phyloP scores from a whole-genome alignment of 2,797 vertebrate genomes.

The Rhinoraja longicauda region DNA sequence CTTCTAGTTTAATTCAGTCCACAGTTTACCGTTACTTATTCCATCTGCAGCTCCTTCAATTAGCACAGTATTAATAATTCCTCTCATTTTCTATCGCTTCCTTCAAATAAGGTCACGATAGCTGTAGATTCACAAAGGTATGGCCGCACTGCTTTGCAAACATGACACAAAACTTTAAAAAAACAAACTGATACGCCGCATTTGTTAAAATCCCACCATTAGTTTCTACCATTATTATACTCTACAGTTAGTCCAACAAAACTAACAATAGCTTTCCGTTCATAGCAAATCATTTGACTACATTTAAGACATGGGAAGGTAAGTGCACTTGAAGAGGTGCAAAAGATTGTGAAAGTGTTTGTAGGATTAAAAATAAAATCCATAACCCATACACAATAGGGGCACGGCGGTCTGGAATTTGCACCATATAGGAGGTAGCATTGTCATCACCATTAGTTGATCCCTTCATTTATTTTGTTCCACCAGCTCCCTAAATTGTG shows the following conservation, averaged over 20 bases:
- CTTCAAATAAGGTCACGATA: constrained; percentile 1
- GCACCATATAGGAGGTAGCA: not conserved
- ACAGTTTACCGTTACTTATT: not conserved
- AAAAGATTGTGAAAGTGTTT: constrained; percentile 10
- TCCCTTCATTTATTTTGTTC: not conserved
- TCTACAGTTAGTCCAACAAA: not conserved
- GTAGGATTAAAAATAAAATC: not conserved
- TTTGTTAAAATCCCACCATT: not conserved
- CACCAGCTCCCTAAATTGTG: not conserved
- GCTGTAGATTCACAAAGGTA: not conserved
- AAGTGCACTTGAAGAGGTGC: constrained; percentile 24
- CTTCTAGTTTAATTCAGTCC: not conserved
- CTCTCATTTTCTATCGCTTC: not conserved
- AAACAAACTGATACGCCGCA: not conserved
- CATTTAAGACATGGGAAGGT: not conserved
- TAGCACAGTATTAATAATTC: not conserved
- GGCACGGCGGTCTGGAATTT: not conserved
- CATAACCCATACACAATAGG: not conserved
- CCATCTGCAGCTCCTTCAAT: not conserved
- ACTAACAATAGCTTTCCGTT: not conserved
- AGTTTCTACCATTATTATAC: no score
- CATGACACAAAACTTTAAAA: not conserved
- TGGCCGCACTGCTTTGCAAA: not conserved
- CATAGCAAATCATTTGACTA: not conserved
- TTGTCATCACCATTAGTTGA: not conserved